These are phyloP conservation scores for Epizoanthus rinbou DNA, from an alignment of 92 coral and sea anemone genomes.

Conservation along the genomic window DNA sequence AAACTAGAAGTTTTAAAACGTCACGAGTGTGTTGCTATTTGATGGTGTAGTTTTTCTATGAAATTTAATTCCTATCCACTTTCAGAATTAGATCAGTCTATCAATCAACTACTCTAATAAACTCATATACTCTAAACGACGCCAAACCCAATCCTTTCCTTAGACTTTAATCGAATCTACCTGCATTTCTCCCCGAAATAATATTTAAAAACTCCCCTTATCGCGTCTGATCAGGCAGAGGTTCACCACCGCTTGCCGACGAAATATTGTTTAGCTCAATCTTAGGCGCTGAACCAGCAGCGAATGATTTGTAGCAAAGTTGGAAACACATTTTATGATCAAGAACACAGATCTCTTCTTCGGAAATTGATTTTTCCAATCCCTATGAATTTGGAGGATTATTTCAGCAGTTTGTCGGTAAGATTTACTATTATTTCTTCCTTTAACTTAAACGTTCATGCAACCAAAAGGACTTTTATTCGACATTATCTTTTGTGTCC, in stretches of 20 bases:
- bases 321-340: too few relatives aligned
- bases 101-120: constrained; percentile 73
- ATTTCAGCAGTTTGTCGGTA: too few relatives aligned
- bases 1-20: constrained; percentile 6
- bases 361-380: too few relatives aligned
- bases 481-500: too few relatives aligned
- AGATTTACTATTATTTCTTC: too few relatives aligned
- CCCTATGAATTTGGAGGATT: too few relatives aligned
- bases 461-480: too few relatives aligned
- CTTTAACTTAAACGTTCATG: too few relatives aligned
- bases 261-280: neutral
- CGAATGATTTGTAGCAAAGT: too few relatives aligned
- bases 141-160: constrained; percentile 74
- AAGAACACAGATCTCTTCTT: too few relatives aligned
- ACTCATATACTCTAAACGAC: constrained; percentile 79
- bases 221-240: constrained; percentile 26
- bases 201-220: constrained; percentile 40
- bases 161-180: constrained; percentile 48
- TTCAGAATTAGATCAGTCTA: constrained; percentile 60
- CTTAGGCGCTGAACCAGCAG: too few relatives aligned
- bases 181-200: constrained; percentile 35
- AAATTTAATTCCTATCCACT: constrained; percentile 42
- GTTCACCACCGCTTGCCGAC: constrained; percentile 1
- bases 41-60: constrained; percentile 43
- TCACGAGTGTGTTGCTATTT: constrained; percentile 24